These are phyloP conservation scores for Aphodius sticticus DNA, from an alignment of 2,888 invertebrate genomes.

Conservation along the genomic window DNA sequence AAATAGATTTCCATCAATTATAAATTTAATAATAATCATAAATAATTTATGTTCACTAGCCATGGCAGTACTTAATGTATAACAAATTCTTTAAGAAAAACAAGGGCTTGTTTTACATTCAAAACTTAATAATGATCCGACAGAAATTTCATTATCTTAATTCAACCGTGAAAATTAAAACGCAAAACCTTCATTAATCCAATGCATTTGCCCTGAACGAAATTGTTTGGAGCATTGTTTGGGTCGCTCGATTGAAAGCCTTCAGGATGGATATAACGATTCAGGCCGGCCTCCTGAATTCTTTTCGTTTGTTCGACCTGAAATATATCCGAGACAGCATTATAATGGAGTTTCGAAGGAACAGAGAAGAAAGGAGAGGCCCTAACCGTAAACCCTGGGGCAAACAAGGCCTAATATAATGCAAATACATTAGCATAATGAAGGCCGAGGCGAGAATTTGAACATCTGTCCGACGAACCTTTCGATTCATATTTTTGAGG, in stretches of 20 bases:
- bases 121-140: not conserved
- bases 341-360: not conserved
- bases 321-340: not conserved
- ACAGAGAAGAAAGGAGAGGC: not conserved
- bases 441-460: not conserved
- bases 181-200: not conserved
- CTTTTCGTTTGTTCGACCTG: not conserved
- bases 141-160: not conserved
- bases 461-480: not conserved
- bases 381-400: not conserved
- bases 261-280: not conserved
- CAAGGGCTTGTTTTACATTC: not conserved
- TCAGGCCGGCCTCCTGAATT: not conserved
- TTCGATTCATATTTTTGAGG: not conserved
- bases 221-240: constrained; percentile 4
- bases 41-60: too few relatives aligned
- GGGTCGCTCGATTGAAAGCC: not conserved
- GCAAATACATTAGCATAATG: not conserved
- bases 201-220: not conserved
- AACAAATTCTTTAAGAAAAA: too few relatives aligned
- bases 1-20: too few relatives aligned
- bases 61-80: too few relatives aligned
- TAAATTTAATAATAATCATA: too few relatives aligned
- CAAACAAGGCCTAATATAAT: not conserved
- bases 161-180: not conserved